A percentile compares a stretch with the other conserved stretches of the same genome.
Evolutionary conservation across 2,888 invertebrate genomes (phyloP).

Genomic region (Glyphotaelius pellucidus): DNA sequence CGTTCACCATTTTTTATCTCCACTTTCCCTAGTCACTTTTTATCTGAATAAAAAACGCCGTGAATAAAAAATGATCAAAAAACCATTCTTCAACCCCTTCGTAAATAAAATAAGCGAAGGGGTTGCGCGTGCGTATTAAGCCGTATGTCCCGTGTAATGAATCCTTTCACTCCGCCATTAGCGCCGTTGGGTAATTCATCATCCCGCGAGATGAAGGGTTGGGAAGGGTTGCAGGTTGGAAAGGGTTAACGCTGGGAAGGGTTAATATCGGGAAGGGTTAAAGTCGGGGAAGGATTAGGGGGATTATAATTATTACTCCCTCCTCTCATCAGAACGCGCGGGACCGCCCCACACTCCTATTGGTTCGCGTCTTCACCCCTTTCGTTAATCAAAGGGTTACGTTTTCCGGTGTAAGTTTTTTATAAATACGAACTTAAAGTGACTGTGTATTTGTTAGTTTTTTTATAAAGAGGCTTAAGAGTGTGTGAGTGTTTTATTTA

Average conservation of each 20-base stretch:
- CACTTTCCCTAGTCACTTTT: slow-evolving; percentile 18
- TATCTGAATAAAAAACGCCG: background rate
- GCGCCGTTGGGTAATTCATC: slow-evolving; percentile 61
- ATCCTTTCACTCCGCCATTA: slow-evolving; percentile 58
- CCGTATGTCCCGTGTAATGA: slow-evolving; percentile 40
- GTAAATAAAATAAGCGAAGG: slow-evolving; percentile 37
- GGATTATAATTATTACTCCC: slow-evolving; percentile 61
- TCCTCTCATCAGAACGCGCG: slow-evolving; percentile 58
- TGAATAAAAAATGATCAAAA: background rate
- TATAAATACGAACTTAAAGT: background rate
- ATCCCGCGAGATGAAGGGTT: slow-evolving; percentile 57
- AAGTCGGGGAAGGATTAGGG: background rate
- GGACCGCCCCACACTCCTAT: slow-evolving; percentile 74
- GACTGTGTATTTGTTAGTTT: background rate
- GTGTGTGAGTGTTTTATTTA: too few species aligned
- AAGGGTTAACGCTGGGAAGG: background rate
- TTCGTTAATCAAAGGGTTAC: slow-evolving; percentile 68
- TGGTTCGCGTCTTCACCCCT: slow-evolving; percentile 72
- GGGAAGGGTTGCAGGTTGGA: slow-evolving; percentile 18
- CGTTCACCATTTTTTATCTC: background rate
- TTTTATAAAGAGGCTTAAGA: too few species aligned
- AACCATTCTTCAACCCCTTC: slow-evolving; percentile 25
- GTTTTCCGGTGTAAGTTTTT: slow-evolving; percentile 64
- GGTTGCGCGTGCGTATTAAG: slow-evolving; percentile 37
- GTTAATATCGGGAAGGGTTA: background rate